Evolutionary conservation across 2,888 invertebrate genomes (phyloP).

Genomic region (Tetragnatha montana): DNA sequence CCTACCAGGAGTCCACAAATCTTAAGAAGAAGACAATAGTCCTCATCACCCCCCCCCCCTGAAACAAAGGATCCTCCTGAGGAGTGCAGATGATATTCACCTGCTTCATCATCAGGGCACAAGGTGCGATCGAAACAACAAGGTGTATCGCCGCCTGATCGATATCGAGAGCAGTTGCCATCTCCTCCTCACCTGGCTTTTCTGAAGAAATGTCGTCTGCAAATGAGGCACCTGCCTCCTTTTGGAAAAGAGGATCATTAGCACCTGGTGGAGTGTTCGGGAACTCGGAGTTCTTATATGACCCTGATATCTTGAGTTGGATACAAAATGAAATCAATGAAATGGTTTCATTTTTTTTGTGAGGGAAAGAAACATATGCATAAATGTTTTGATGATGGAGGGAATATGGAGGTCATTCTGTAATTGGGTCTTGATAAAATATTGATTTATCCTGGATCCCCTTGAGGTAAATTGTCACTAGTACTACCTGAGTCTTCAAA

Average conservation of each 20-base stretch:
- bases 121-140: conserved; percentile 45
- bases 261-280: conserved; percentile 32
- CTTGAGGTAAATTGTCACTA: no score
- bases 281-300: conserved; percentile 1
- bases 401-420: no score
- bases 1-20: no score
- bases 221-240: conserved; percentile 52
- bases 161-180: conserved; percentile 27
- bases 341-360: not conserved
- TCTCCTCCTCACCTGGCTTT: conserved; percentile 54
- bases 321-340: not conserved
- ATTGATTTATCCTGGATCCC: no score
- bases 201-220: conserved; percentile 34
- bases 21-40: no score
- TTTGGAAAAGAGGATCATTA: conserved; percentile 12
- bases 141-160: conserved; percentile 47
- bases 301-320: not conserved
- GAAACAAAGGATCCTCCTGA: no score
- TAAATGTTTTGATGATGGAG: no score
- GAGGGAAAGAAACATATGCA: not conserved
- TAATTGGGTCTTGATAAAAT: no score
- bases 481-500: no score
- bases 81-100: conserved; percentile 47
- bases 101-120: conserved; percentile 38
- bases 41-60: no score